phyloP scores from a whole-genome alignment of 2,113 vertebrate species.

The Campylomormyrus numenius region DNA sequence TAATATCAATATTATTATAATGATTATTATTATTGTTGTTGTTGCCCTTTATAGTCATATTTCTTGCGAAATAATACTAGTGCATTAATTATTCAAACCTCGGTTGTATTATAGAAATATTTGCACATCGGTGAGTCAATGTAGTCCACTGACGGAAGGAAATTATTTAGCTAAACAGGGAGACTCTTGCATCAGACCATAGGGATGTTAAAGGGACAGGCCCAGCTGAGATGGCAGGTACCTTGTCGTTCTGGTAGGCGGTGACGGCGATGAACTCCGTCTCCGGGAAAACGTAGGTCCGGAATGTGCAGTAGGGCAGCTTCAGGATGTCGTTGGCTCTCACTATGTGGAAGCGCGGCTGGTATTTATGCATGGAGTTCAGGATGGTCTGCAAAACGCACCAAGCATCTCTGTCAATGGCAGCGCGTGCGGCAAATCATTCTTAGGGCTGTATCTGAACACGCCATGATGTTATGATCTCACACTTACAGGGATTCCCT shows the following conservation, averaged over 20 bases:
- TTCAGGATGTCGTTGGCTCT: constrained; percentile 92
- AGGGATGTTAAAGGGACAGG: not conserved
- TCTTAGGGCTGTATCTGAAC: not conserved
- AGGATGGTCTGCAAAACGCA: constrained; percentile 76
- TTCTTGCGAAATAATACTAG: not conserved
- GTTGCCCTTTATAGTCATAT: not conserved
- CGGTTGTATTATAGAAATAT: not conserved
- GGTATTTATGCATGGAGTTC: constrained; percentile 99
- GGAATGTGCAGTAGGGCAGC: constrained; percentile 94
- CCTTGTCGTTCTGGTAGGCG: constrained; percentile 98
- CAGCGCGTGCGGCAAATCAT: not conserved
- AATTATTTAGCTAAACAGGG: not conserved
- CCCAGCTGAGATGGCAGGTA: constrained; percentile 34
- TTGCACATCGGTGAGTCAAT: not conserved
- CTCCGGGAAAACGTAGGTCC: constrained; percentile 92
- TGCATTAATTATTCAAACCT: not conserved
- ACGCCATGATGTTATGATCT: not conserved
- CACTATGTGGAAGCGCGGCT: constrained; percentile 92
- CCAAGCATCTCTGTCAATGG: not conserved
- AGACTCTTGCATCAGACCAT: not conserved
- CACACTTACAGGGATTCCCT: not conserved
- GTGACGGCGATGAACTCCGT: constrained; percentile 96
- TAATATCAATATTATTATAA: not conserved
- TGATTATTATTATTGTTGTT: not conserved
- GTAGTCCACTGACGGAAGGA: not conserved